Conservation (phyloP, 2,113 vertebrate species). For the Hypocryptadius cinnamomeus region DNA sequence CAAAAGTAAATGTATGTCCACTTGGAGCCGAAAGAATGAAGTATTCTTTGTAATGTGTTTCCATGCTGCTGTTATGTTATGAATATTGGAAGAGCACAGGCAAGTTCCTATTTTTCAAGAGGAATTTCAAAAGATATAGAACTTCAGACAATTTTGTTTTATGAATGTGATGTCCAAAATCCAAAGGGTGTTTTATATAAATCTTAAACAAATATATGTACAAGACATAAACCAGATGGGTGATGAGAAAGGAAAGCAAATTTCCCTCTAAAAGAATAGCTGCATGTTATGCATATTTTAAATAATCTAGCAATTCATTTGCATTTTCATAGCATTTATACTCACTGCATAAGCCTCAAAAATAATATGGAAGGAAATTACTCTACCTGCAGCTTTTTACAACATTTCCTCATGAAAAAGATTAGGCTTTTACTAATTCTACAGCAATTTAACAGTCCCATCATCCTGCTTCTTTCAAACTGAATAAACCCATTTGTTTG, state of each 20-base stretch:
- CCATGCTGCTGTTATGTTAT: neutral
- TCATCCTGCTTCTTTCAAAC: neutral
- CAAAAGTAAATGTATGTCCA: neutral
- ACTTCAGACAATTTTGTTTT: neutral
- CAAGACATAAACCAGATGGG: neutral
- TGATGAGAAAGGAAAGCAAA: neutral
- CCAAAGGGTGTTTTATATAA: neutral
- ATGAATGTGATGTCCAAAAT: neutral
- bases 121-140: neutral
- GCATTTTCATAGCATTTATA: constrained; percentile 7
- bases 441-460: neutral
- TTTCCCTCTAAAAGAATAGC: neutral
- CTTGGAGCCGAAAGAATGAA: neutral
- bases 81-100: neutral
- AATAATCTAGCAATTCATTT: neutral
- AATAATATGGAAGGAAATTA: constrained; percentile 5
- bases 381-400: constrained; percentile 4
- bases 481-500: neutral
- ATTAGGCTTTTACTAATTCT: constrained; percentile 23
- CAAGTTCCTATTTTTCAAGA: neutral
- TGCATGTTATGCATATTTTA: neutral
- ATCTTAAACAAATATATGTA: neutral
- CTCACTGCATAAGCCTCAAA: neutral
- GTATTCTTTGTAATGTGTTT: neutral
- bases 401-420: neutral